Conservation (phyloP, 2,797 vertebrate genomes). For the Austrolebias charrua region DNA sequence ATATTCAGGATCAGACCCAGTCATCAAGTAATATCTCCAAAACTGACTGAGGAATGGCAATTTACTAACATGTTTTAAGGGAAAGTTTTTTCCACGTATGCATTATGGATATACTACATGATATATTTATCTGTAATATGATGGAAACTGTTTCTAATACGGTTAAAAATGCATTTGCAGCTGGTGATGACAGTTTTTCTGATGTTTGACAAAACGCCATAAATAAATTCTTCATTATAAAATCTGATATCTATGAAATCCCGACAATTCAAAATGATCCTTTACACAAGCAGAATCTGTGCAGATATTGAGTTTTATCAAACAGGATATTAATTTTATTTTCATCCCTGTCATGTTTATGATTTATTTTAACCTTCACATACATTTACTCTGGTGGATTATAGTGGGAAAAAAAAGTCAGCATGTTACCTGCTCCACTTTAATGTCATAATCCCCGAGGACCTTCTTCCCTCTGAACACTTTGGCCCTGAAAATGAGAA, state of each 20-base stretch:
- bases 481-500: slow-evolving; percentile 83
- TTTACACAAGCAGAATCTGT: neutral
- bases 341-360: slow-evolving; percentile 14
- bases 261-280: neutral
- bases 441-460: slow-evolving; percentile 93
- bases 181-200: no score
- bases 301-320: neutral
- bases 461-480: slow-evolving; percentile 95
- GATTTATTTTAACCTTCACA: neutral
- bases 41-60: no score
- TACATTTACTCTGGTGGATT: slow-evolving; percentile 11
- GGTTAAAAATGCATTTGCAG: no score
- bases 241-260: neutral
- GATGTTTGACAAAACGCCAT: no score
- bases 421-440: slow-evolving; percentile 90
- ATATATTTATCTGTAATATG: no score
- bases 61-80: no score
- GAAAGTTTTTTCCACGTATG: no score
- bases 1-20: no score
- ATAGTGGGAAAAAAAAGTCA: slow-evolving; percentile 22
- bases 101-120: no score
- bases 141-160: no score
- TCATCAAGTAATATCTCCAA: no score
- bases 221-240: no score
- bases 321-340: slow-evolving; percentile 21